Evolutionary conservation across 2,888 invertebrate species (phyloP), one percentile per base, ranked within the genome.

Genomic region (Theretra japonica): DNA sequence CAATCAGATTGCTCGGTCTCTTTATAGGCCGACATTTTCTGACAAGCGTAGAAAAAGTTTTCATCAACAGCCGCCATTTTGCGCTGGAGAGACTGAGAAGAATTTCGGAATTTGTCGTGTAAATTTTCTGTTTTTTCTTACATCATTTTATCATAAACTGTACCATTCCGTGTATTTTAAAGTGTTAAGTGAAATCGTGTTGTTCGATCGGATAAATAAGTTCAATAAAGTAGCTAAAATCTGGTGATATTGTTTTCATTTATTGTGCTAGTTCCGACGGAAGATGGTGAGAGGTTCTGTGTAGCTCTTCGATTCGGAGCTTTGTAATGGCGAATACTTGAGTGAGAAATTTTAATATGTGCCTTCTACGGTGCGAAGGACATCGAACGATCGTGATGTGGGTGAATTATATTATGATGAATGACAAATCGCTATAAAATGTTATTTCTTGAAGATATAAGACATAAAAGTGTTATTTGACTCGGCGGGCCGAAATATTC

Each of bases 61-160:
- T 97, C 97, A 97, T 97, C 97, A 97, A 97, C 97, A 97, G 97
- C 97, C 97, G 97, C 98, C 98, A 98, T 98, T 96, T 98, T 98
- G 97, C 96, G 96, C 96, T 96, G 96, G 95, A 95, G 95, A 95
- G 96, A 96, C 96, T 96, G 95, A 95, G 96, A 95, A 95, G 96
- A 96, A 96, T 96, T 96, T 96, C 95, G 95, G 95, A 95, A 95
- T 95, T 96, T 96, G 95, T 95, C 95, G 95, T 95, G 94, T 95
- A 96, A 96, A 95, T 95, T 95, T 95, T 94, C 95, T 95, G 94
- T 95, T 93, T 94, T 94, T 94, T 94, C 94, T 91, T 94, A 93
- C 93, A 94, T 93, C 94, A 93, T 93, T 91, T 92, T 90, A 92
- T 92, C 91, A 92, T 91, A 94, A 94, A 94, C 92, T 92, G 86